phyloP scores from a whole-genome alignment of 35 echinoderm and acorn worm species.

The Strongylocentrotus purpuratus region DNA sequence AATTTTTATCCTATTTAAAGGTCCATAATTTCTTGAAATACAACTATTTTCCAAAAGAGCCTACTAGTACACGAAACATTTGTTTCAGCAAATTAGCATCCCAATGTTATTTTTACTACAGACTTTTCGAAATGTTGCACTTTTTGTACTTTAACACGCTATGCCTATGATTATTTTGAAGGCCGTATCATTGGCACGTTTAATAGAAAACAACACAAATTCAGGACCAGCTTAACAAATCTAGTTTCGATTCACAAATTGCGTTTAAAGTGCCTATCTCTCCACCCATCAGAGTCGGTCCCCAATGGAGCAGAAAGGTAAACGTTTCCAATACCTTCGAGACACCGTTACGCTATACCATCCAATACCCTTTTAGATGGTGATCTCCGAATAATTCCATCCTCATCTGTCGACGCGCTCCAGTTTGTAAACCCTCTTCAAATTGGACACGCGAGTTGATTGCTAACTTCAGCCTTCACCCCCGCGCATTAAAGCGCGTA shows the following conservation, averaged over 20 bases:
- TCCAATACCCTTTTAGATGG: slow-evolving; percentile 26
- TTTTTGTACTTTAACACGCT: not conserved
- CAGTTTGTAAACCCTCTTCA: not conserved
- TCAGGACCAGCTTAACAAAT: not conserved
- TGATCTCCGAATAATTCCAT: slow-evolving; percentile 15
- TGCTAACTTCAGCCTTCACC: not conserved
- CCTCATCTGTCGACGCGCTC: slow-evolving; percentile 7
- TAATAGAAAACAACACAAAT: not conserved
- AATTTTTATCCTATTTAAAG: not conserved
- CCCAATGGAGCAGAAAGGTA: not conserved
- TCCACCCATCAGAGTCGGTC: not conserved
- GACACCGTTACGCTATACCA: slow-evolving; percentile 2
- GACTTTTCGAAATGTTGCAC: no score
- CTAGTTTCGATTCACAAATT: slow-evolving; percentile 8
- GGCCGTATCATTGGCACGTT: not conserved
- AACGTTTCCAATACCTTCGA: not conserved
- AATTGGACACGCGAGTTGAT: not conserved
- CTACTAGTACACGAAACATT: no score
- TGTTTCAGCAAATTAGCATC: no score
- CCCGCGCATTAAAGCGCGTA: not conserved
- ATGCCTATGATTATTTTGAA: not conserved
- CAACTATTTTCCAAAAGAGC: no score
- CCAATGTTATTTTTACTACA: no score
- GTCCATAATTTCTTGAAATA: not conserved
- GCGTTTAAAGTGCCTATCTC: slow-evolving; percentile 21